phyloP scores from a whole-genome alignment of 2,888 invertebrate genomes.

The Geophilus truncorum region DNA sequence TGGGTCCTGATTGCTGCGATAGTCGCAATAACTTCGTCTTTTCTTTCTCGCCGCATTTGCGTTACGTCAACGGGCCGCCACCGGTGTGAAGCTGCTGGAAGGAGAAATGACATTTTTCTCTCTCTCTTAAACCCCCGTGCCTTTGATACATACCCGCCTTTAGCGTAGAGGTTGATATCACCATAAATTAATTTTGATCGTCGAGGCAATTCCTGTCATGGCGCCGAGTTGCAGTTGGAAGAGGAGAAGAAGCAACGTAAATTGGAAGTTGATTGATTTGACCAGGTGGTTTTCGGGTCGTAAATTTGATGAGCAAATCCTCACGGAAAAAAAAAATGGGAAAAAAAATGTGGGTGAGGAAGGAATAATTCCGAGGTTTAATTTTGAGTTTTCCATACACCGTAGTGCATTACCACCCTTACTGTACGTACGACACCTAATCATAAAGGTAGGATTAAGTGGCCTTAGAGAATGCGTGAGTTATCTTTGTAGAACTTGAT shows the following conservation, averaged over 20 bases:
- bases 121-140: neutral
- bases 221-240: neutral
- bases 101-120: neutral
- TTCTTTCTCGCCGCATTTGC: conserved; percentile 70
- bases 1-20: conserved; percentile 72
- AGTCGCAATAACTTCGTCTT: conserved; percentile 69
- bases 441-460: neutral
- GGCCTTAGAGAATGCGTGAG: neutral
- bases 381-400: neutral
- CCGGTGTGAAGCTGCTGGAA: conserved; percentile 59
- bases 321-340: neutral
- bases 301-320: neutral
- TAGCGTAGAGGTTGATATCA: neutral
- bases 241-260: neutral
- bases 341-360: neutral
- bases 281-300: neutral
- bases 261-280: neutral
- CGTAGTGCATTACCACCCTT: neutral
- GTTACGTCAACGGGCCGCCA: conserved; percentile 75
- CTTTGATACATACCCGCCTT: neutral
- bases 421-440: neutral
- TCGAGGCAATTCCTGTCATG: neutral
- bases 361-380: neutral
- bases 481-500: neutral
- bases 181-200: neutral